These are phyloP conservation scores for Leptopilina boulardi DNA, from an alignment of 1,140 invertebrate species.

Conservation along the genomic window DNA sequence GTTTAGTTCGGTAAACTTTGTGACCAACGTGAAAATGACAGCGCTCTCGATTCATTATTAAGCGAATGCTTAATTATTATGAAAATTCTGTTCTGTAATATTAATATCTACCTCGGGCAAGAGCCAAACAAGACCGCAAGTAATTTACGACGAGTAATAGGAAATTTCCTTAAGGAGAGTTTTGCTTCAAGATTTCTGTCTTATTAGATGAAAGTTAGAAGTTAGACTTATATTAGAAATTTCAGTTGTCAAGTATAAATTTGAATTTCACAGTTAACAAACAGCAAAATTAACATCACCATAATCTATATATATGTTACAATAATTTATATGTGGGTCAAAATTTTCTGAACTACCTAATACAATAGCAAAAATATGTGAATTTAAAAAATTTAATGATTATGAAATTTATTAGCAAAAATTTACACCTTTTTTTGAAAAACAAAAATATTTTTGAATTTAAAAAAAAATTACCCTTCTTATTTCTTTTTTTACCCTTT, in stretches of 20 bases:
- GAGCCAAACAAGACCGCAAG: constrained; percentile 31
- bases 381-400: too few species aligned
- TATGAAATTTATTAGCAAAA: too few species aligned
- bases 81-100: constrained; percentile 5
- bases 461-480: too few species aligned
- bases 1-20: too few species aligned
- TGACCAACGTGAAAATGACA: background rate
- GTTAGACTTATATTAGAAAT: constrained; percentile 29
- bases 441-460: too few species aligned
- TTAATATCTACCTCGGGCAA: constrained; percentile 13
- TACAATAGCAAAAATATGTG: too few species aligned
- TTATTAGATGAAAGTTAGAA: constrained; percentile 29
- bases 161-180: background rate
- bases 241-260: background rate
- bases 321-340: too few species aligned
- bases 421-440: too few species aligned
- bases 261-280: background rate
- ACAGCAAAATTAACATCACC: background rate
- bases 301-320: background rate
- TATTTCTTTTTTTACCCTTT: too few species aligned
- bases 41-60: background rate
- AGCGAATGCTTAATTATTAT: constrained; percentile 12
- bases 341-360: too few species aligned
- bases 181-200: constrained; percentile 7
- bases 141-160: constrained; percentile 31